Evolutionary conservation across 2,113 vertebrate genomes (phyloP), one percentile per base, ranked within the genome.

Genomic region (Caranx ignobilis): DNA sequence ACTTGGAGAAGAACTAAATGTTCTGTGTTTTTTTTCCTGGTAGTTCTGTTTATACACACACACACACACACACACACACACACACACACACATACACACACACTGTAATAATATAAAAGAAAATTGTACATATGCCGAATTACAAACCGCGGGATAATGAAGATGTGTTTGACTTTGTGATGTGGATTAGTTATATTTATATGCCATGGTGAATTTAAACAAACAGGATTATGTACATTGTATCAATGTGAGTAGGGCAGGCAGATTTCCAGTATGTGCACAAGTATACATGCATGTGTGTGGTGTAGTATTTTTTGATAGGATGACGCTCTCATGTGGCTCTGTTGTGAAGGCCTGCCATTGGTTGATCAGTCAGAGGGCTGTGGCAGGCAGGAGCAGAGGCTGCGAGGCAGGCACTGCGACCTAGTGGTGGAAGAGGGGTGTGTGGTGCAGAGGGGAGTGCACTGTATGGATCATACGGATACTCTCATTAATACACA

Each of bases 341-440:
- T 80, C 67, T 69, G 50, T 74, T 80, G 78, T 61, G 37, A 67
- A 77, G 59, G 19, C 55, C 66, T 76, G 2, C 10, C 45, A 92
- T 93, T 94, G 92, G 90, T 56, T 76, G 86, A 37, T 62, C 39
- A 50, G 62, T 76, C 16, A 67, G 82, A n/a, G 54, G 63, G 77
- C 79, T 57, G 57, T 81, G 83, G 86, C 77, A 86, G 63, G 13
- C 72, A 75, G 65, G 69, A 78, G 75, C 35, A 69, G 45, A 90
- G 70, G 84, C 89, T 66, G 70, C 9, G 89, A 91, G 86, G 90
- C 88, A 89, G 77, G 93, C 93, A 94, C 87, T 95, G 94, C 93
- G 31, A 89, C 94, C 94, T 94, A 94, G 92, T 94, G 94, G 94
- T 77, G 50, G 77, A 72, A 91, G 84, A 91, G 74, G 67, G 71